Base-by-base conservation (phyloP, 2,888 invertebrate species). In the Drosophila meridionalis region DNA sequence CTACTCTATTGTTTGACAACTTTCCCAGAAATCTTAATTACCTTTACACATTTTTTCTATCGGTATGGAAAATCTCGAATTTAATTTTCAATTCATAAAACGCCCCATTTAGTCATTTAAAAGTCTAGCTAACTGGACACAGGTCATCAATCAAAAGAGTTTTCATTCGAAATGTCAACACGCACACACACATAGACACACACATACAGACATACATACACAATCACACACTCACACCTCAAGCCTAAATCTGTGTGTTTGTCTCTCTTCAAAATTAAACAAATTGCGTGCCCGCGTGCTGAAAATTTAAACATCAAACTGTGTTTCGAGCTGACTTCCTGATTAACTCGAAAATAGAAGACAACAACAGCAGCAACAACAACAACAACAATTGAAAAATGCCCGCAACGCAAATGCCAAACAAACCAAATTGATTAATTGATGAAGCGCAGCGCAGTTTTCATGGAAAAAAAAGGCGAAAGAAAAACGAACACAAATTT, bases 241-340 rank as follows among this genome's bases (percentile, higher is more conserved):
- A 9, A 36, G 50, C 34, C 45, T 68, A 64, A 45, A 50, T 62
- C 57, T 61, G 50, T 60, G 58, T 59, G 61, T 64, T 52, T 56
- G 32, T 71, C 14, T 48, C 42, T 56, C n/a, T 50, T 55, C 66
- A 78, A 74, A 78, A 69, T 66, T 78, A 80, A 89, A 85, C 89
- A 89, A 85, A 85, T 87, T 85, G 84, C 75, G 61, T 73, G 65
- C 80, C 79, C 69, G 73, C 73, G 68, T 70, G 72, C 78, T 75
- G 78, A 78, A 70, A 83, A 84, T 85, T 83, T 73, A 83, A 88
- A 88, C 88, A 87, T 85, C 73, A 88, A 83, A 88, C 68, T 79
- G 71, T 73, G 64, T 68, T 77, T 79, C 60, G 52, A 55, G 73
- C 81, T 76, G 81, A 84, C 89, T 84, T 84, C 84, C 84, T 84